Percentiles rank a stretch among this genome's conserved stretches.
These are phyloP conservation scores for Eurytoma adleriae DNA, from an alignment of 2,888 invertebrate species.

Conservation along the genomic window DNA sequence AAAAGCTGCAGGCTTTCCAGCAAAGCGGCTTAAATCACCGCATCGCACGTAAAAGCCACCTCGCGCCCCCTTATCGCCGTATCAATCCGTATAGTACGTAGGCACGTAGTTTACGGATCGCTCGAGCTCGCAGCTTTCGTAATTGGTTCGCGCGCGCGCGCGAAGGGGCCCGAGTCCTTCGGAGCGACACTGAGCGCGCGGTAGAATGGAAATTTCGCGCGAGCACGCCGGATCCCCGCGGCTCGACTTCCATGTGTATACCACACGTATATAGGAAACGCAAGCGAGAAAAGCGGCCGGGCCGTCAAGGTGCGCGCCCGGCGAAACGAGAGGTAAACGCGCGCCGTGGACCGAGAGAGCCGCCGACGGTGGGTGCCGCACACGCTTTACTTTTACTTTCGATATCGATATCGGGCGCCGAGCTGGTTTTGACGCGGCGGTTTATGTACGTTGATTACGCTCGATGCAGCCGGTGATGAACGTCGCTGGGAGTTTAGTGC, in stretches of 20 bases:
- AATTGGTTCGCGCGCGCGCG: constrained; percentile 6
- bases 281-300: too few relatives aligned
- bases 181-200: not conserved
- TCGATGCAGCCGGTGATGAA: not conserved
- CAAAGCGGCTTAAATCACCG: not conserved
- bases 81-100: not conserved
- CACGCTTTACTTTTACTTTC: constrained; percentile 42
- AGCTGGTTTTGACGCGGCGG: not conserved
- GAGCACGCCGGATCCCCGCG: not conserved
- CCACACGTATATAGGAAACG: not conserved
- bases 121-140: constrained; percentile 5
- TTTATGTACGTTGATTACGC: not conserved
- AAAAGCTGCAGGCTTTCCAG: not conserved
- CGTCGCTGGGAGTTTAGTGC: not conserved
- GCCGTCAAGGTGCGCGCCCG: not conserved
- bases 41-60: not conserved
- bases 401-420: constrained; percentile 18
- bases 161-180: not conserved
- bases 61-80: not conserved
- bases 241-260: not conserved
- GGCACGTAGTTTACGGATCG: not conserved
- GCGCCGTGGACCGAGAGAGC: too few relatives aligned
- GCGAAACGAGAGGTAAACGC: constrained; percentile 31
- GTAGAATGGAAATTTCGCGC: constrained; percentile 8
- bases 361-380: not conserved